Evolutionary conservation across 2,113 vertebrate genomes (phyloP), one percentile per base, ranked within the genome.

Genomic region (Pterophyllum scalare): DNA sequence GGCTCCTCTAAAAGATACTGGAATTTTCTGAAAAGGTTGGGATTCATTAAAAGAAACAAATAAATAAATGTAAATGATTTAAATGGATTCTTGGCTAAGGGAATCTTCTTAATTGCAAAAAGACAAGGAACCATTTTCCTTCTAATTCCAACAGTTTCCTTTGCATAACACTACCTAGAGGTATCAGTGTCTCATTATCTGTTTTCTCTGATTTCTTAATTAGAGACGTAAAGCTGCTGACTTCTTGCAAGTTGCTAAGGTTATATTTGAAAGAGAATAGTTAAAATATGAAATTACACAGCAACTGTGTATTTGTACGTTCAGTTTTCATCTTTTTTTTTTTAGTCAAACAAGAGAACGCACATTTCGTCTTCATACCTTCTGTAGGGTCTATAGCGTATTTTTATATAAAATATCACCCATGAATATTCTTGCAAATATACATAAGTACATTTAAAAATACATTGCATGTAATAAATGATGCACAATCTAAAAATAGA

Each of bases 161-260:
- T 54, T n/a, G 31, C 26, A 19, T 31, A 72, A 54, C 67, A 14
- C 26, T n/a, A 72, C 46, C 67, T 54, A 19, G 43, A 72, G 46
- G 67, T 72, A 72, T 72, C 24, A 13, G 17, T 28, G 65, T 70
- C 67, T 72, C 67, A 54, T 72, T 72, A 72, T 72, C 67, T 72
- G 46, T 72, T 54, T 72, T 54, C 46, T 72, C 52, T 49, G 52
- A 13, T 54, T 1, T 72, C 6, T 52, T 72, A 1, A 72, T 54
- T 54, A 72, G 43, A 54, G 26, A 72, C 26, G 52, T 72, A 5
- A 31, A 31, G 17, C 28, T 72, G 65, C 65, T 28, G 65, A 28
- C 24, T 49, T 49, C 65, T 72, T 46, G 20, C 46, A 72, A n/a
- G 17, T 31, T 52, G 43, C 43, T 31, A 40, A 52, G 17, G 49